Evolutionary conservation across 2,888 invertebrate species (phyloP), one percentile per base, ranked within the genome.

Genomic region (Opisthograptis luteolata): DNA sequence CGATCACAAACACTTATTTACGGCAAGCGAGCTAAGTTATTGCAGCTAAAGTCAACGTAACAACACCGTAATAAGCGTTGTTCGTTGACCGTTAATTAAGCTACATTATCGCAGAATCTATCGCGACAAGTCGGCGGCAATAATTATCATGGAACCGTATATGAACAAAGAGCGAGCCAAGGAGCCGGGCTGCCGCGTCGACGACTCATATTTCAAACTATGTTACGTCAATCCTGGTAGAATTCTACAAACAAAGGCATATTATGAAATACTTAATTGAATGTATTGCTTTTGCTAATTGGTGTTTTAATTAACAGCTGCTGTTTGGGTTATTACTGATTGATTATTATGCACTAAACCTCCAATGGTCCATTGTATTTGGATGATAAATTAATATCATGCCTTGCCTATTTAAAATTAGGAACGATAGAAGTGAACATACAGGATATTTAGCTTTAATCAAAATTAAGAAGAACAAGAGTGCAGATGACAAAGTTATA

Each of bases 1-100:
- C 79, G 75, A 81, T 83, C 84, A 81, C 79, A 80, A 82, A 79
- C 78, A 70, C 73, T 80, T 82, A 83, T 83, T 84, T 82, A 84
- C 79, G 70, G 74, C 75, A 70, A 64, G 63, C 52, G 59, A 65
- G 64, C 61, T 53, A 77, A 81, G 73, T 81, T 82, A 81, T 80
- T 79, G 78, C 78, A 64, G 70, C 68, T 74, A 72, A 70, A 78
- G 74, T 73, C 73, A 68, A 76, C 72, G 70, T 71, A 70, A 76
- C 75, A 79, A 73, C 73, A 68, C 68, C 60, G 72, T 76, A 84
- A 81, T 81, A 79, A 76, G 75, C 67, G 70, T 68, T 76, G 76
- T 63, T 70, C 73, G 71, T 73, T 79, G 75, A 70, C 65, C 73
- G 73, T 79, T 84, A 82, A 87, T 86, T 84, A 83, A 76, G 75